Evolutionary conservation across 2,888 invertebrate species (phyloP).

Genomic region (Vesta saturnalis): DNA sequence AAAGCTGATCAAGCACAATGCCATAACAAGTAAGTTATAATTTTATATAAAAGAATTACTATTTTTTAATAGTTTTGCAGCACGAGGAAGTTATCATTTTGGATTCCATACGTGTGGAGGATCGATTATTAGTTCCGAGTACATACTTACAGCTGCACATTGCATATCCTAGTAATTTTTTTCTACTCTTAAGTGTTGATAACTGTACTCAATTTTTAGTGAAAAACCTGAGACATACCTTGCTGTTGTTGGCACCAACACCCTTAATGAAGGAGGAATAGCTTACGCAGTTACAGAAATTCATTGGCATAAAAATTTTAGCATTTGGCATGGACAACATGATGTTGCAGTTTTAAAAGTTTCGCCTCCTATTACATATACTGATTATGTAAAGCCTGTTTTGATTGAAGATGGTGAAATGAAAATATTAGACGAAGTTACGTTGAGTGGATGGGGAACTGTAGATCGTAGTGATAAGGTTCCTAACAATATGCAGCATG

Average conservation of each 20-base stretch:
- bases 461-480: not conserved
- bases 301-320: slow-evolving; percentile 10
- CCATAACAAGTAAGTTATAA: not conserved
- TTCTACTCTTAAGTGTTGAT: not conserved
- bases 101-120: slow-evolving; percentile 13
- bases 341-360: slow-evolving; percentile 15
- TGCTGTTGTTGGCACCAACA: slow-evolving; percentile 64
- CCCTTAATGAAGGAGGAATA: slow-evolving; percentile 57
- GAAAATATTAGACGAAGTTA: not conserved
- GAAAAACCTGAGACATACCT: not conserved
- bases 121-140: slow-evolving; percentile 44
- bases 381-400: not conserved
- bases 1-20: not conserved
- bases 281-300: slow-evolving; percentile 59
- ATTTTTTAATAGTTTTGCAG: not conserved
- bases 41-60: too few species aligned
- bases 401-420: not conserved
- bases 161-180: slow-evolving; percentile 11
- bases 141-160: slow-evolving; percentile 46
- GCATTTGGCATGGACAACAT: not conserved
- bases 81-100: slow-evolving; percentile 1
- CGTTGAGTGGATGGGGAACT: slow-evolving; percentile 17
- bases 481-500: slow-evolving; percentile 10
- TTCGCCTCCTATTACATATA: not conserved
- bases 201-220: not conserved